These are phyloP conservation scores for Copsychus sechellarum DNA, from an alignment of 2,113 vertebrate species.

Conservation along the genomic window DNA sequence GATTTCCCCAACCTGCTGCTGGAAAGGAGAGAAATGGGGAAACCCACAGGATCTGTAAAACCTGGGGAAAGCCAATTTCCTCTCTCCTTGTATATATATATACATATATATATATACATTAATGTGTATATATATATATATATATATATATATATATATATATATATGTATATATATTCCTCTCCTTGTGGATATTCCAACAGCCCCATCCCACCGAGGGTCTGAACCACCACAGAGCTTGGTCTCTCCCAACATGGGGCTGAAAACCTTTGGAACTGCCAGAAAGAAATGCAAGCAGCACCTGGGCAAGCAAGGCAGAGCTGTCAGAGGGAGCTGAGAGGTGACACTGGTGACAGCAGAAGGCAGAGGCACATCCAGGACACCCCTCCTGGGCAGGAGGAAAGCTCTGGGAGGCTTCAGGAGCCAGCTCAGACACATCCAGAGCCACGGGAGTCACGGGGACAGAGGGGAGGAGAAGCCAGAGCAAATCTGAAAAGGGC, in stretches of 20 bases:
- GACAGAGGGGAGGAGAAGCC: background rate
- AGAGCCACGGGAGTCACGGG: background rate
- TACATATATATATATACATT: no score
- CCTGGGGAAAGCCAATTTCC: background rate
- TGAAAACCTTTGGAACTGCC: background rate
- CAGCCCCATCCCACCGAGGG: background rate
- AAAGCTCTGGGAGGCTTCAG: background rate
- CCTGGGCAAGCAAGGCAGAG: constrained; percentile 1
- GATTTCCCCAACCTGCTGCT: background rate
- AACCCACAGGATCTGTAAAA: background rate
- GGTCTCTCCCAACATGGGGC: background rate
- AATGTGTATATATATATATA: no score
- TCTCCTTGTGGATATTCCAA: background rate
- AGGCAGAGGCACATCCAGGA: background rate
- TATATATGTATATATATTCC: no score
- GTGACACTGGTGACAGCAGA: fast-evolving
- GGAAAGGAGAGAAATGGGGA: background rate
- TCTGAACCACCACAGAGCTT: background rate
- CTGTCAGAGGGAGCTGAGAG: background rate
- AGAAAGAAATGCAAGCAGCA: constrained; percentile 7
- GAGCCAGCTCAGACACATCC: background rate
- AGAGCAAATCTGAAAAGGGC: background rate
- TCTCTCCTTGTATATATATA: background rate
- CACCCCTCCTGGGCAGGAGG: background rate
- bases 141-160: no score